phyloP scores from a whole-genome alignment of 2,113 vertebrate genomes.

The Pachyramphus minor region DNA sequence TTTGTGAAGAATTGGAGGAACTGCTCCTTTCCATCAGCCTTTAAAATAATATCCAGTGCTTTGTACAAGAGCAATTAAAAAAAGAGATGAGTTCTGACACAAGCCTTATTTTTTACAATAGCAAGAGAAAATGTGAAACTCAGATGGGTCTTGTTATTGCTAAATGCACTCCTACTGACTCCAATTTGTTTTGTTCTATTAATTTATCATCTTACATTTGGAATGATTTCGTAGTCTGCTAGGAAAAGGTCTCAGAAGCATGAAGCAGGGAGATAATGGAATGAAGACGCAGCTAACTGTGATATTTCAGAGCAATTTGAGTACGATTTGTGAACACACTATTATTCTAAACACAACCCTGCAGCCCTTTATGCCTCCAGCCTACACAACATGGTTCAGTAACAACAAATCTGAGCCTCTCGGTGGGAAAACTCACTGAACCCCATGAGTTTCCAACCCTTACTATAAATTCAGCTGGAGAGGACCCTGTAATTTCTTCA shows the following conservation, averaged over 20 bases:
- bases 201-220: slow-evolving; percentile 43
- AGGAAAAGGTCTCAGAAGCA: slow-evolving; percentile 46
- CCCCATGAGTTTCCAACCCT: background rate
- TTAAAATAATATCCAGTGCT: slow-evolving; percentile 1
- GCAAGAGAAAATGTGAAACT: slow-evolving; percentile 42
- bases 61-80: slow-evolving; percentile 13
- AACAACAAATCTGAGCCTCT: background rate
- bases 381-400: background rate
- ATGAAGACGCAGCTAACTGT: slow-evolving; percentile 39
- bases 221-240: slow-evolving; percentile 39
- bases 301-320: slow-evolving; percentile 21
- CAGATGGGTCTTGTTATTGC: slow-evolving; percentile 50
- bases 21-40: background rate
- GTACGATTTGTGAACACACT: background rate
- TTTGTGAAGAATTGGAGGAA: background rate
- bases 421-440: background rate
- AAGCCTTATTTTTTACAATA: slow-evolving; percentile 32
- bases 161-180: slow-evolving; percentile 45
- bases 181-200: slow-evolving; percentile 52
- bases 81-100: slow-evolving; percentile 15
- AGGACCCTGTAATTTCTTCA: background rate
- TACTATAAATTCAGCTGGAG: background rate
- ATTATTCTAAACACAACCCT: slow-evolving; percentile 14
- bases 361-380: background rate
- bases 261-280: slow-evolving; percentile 26